Conservation (phyloP, 2,797 vertebrate species). For the Microctenopoma steveboyesi region DNA sequence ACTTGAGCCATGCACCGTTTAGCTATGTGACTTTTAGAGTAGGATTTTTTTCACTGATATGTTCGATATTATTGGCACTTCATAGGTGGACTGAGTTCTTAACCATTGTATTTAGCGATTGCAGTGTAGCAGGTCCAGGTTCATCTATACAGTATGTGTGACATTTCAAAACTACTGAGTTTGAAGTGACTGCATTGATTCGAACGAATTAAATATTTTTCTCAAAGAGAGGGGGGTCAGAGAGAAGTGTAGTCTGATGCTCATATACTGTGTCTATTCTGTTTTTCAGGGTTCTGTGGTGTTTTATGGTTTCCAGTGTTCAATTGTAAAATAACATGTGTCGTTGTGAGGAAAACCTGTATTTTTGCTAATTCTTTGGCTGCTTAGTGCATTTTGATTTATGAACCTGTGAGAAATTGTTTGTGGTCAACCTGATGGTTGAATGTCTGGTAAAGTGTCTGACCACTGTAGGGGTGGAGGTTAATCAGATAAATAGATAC, state of each 20-base stretch:
- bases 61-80: constrained; percentile 53
- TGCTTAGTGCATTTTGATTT: too few relatives aligned
- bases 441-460: too few relatives aligned
- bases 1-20: constrained; percentile 44
- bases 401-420: too few relatives aligned
- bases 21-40: constrained; percentile 40
- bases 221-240: neutral
- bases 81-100: constrained; percentile 32
- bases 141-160: constrained; percentile 9
- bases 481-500: too few relatives aligned
- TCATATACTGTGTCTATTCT: neutral
- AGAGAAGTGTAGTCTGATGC: neutral
- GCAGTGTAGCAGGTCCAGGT: constrained; percentile 8
- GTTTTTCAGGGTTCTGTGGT: too few relatives aligned
- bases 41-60: constrained; percentile 36
- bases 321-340: too few relatives aligned
- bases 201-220: constrained; percentile 3
- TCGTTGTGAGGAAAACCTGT: too few relatives aligned
- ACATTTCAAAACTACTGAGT: constrained; percentile 32
- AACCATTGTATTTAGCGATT: constrained; percentile 52
- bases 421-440: too few relatives aligned
- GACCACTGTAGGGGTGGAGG: too few relatives aligned
- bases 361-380: too few relatives aligned
- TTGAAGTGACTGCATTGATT: neutral
- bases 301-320: too few relatives aligned